Conservation (phyloP, 2,888 invertebrate genomes). For the Athrips mouffetella region DNA sequence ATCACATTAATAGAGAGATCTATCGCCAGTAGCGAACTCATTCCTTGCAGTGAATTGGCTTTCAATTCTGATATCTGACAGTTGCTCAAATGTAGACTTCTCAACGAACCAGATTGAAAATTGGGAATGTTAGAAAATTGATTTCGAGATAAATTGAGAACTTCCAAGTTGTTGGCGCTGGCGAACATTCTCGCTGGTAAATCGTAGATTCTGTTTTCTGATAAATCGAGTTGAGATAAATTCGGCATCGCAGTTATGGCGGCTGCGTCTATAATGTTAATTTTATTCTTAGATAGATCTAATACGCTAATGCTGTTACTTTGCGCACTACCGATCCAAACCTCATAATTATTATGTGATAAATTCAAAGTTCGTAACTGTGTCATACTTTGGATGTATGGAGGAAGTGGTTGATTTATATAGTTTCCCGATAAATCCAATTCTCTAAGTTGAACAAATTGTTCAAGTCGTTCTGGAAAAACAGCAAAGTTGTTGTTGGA, state of each 20-base stretch:
- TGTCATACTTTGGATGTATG: slow-evolving; percentile 64
- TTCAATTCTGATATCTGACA: slow-evolving; percentile 80
- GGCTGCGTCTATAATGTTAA: slow-evolving; percentile 76
- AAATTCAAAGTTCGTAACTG: slow-evolving; percentile 78
- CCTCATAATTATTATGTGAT: slow-evolving; percentile 73
- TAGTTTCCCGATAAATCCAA: slow-evolving; percentile 71
- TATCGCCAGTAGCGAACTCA: slow-evolving; percentile 78
- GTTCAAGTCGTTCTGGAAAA: slow-evolving; percentile 74
- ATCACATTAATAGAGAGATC: slow-evolving; percentile 83
- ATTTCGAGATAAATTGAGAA: slow-evolving; percentile 82
- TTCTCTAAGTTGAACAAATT: slow-evolving; percentile 69
- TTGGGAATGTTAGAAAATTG: slow-evolving; percentile 78
- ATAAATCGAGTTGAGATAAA: slow-evolving; percentile 81
- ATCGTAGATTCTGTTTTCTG: slow-evolving; percentile 81
- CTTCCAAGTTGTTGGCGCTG: slow-evolving; percentile 74
- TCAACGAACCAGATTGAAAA: slow-evolving; percentile 77
- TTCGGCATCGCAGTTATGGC: slow-evolving; percentile 78
- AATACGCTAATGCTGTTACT: slow-evolving; percentile 68
- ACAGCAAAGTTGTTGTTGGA: slow-evolving; percentile 79
- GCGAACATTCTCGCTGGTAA: slow-evolving; percentile 78
- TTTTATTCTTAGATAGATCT: slow-evolving; percentile 83
- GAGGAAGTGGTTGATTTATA: slow-evolving; percentile 62
- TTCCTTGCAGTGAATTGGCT: slow-evolving; percentile 66
- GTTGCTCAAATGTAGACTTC: slow-evolving; percentile 77
- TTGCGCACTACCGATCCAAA: slow-evolving; percentile 48